Percentiles rank a stretch among this genome's conserved stretches.
These are phyloP conservation scores for Neodontobutis hainanensis DNA, from an alignment of 2,113 vertebrate genomes.

Conservation along the genomic window DNA sequence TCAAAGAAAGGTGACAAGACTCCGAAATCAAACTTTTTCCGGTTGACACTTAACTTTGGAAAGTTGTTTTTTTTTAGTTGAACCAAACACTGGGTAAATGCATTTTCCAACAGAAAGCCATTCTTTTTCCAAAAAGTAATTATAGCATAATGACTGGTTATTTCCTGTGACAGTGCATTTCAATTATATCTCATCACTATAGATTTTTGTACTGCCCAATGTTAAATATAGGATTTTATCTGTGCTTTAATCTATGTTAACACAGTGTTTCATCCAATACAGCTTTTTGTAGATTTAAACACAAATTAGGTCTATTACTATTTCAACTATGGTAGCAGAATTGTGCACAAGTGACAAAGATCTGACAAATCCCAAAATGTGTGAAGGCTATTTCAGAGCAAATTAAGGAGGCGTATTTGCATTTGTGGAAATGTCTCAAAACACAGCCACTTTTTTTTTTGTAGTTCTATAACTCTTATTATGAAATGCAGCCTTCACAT, in stretches of 20 bases:
- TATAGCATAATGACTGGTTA: conserved; percentile 29
- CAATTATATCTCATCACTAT: conserved; percentile 20
- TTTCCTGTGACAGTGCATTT: conserved; percentile 64
- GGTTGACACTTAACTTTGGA: conserved; percentile 5
- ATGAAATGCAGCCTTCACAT: conserved; percentile 56
- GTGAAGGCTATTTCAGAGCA: background rate
- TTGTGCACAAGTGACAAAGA: conserved; percentile 27
- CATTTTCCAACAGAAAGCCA: conserved; percentile 19
- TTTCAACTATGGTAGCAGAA: conserved; percentile 3
- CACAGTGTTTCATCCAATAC: conserved; percentile 10
- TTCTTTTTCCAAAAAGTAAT: conserved; percentile 42
- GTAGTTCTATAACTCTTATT: conserved; percentile 47
- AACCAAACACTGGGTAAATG: conserved; percentile 7
- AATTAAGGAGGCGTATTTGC: conserved; percentile 18
- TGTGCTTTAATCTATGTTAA: conserved; percentile 51
- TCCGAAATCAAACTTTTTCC: conserved; percentile 55
- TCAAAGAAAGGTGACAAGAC: conserved; percentile 62
- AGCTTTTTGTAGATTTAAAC: background rate
- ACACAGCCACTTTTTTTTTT: conserved; percentile 42
- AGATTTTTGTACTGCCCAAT: conserved; percentile 3
- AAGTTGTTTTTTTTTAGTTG: conserved; percentile 21
- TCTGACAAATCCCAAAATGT: background rate
- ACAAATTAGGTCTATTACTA: background rate
- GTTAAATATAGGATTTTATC: conserved; percentile 26
- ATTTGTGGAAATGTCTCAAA: conserved; percentile 31